These are phyloP conservation scores for Sisyra nigra DNA, from an alignment of 2,888 invertebrate species.

Conservation along the genomic window DNA sequence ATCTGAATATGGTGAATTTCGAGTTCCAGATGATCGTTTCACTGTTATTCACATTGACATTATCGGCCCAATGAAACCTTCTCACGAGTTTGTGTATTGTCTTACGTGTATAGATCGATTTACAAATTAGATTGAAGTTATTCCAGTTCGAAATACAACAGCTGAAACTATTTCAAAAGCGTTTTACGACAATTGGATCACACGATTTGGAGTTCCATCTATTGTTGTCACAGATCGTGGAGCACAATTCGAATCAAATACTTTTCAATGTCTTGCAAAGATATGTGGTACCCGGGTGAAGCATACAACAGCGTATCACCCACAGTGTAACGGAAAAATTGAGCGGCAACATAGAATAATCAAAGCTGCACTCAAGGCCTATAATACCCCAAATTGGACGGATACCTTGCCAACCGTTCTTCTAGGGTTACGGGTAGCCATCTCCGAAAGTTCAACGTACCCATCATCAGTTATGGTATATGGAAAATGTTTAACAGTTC, in stretches of 20 bases:
- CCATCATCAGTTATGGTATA: constrained; percentile 8
- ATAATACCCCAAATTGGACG: constrained; percentile 3
- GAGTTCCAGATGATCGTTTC: constrained; percentile 1
- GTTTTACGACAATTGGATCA: constrained; percentile 8
- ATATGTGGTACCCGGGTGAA: too few relatives aligned
- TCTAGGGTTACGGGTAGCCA: constrained; percentile 5
- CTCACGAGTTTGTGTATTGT: constrained; percentile 7
- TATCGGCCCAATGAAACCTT: constrained; percentile 12
- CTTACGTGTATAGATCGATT: constrained; percentile 8
- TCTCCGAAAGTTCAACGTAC: not conserved
- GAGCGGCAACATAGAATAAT: constrained; percentile 9
- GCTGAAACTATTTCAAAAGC: constrained; percentile 6
- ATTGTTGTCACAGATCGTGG: constrained; percentile 7
- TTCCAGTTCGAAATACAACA: too few relatives aligned
- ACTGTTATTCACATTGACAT: constrained; percentile 14
- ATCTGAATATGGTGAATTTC: not conserved
- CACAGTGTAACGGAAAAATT: constrained; percentile 10
- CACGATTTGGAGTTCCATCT: constrained; percentile 4
- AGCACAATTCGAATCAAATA: too few relatives aligned
- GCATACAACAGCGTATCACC: too few relatives aligned
- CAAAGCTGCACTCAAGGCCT: constrained; percentile 7
- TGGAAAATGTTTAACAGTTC: constrained; percentile 5
- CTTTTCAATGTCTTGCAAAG: too few relatives aligned
- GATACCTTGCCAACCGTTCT: constrained; percentile 8
- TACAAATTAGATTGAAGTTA: constrained; percentile 6